Evolutionary conservation across 1,140 invertebrate genomes (phyloP).

Genomic region (Sipha flava): DNA sequence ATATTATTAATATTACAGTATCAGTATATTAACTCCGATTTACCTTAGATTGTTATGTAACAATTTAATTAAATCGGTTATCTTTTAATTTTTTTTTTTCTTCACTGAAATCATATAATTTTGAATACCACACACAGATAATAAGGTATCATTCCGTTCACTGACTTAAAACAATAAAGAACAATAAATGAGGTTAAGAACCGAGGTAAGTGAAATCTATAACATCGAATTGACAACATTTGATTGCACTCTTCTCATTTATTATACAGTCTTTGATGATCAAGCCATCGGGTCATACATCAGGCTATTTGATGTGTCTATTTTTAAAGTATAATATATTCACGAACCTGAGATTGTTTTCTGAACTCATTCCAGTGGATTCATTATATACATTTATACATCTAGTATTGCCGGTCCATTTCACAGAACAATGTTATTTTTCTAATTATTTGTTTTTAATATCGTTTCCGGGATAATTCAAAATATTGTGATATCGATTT

Average conservation of each 20-base stretch:
- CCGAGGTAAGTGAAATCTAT: neutral
- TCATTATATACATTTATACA: neutral
- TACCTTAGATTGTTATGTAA: neutral
- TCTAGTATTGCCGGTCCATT: neutral
- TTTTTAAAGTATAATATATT: neutral
- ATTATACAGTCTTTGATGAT: neutral
- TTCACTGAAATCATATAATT: neutral
- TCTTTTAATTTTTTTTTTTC: neutral
- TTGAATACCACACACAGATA: neutral
- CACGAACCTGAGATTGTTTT: neutral
- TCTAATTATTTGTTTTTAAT: neutral
- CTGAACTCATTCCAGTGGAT: neutral
- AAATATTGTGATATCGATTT: neutral
- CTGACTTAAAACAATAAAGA: neutral
- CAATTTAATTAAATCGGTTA: neutral
- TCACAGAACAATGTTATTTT: neutral
- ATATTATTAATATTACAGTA: neutral
- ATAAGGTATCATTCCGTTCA: neutral
- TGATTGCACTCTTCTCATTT: neutral
- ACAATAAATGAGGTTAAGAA: neutral
- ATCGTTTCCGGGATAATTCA: neutral
- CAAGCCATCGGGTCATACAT: too few species aligned
- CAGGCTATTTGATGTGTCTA: neutral
- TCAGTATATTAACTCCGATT: neutral
- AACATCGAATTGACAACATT: neutral